Evolutionary conservation across 2,888 invertebrate genomes (phyloP), one percentile per base, ranked within the genome.

Genomic region (Nomada ferruginata): DNA sequence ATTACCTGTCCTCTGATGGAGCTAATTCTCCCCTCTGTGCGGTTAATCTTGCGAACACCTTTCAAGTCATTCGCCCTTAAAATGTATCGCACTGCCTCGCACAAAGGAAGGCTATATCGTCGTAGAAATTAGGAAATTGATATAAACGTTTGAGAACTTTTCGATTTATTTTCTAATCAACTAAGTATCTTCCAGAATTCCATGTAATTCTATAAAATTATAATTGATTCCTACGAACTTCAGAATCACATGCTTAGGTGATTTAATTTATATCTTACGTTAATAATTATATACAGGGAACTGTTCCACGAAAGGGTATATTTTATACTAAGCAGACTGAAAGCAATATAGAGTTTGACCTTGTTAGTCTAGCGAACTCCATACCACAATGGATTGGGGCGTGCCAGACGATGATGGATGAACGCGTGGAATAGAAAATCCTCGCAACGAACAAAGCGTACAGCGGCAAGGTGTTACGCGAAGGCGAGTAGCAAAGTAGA

Each of bases 401-500:
- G 52, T 44, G 47, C 57, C 47, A 73, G 82, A 88, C 87, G 88
- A 89, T 89, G 90, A 90, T 87, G 89, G 87, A 89, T 90, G 89
- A 83, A 83, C 84, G 69, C 70, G 76, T 78, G 81, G 85, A 89
- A 89, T 87, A 83, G 87, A 89, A 88, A 89, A 89, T 89, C 89
- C 89, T 88, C 84, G 87, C 77, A 82, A 76, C 78, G 69, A 79
- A 85, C 84, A 79, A 83, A 83, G 81, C 70, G 77, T 72, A 65
- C 77, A 55, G 72, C 57, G 69, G 84, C 78, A 72, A 70, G 76
- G 78, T 83, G 82, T 85, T 76, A 71, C 82, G 69, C 72, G 77
- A 76, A 71, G 66, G 77, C 60, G 63, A 47, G 18, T 57, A 85
- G 71, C 68, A 76, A 20, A 78, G 74, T 26, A 55, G 11, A 44